These are phyloP conservation scores for Psittacula echo DNA, from an alignment of 2,797 vertebrate genomes.

Conservation along the genomic window DNA sequence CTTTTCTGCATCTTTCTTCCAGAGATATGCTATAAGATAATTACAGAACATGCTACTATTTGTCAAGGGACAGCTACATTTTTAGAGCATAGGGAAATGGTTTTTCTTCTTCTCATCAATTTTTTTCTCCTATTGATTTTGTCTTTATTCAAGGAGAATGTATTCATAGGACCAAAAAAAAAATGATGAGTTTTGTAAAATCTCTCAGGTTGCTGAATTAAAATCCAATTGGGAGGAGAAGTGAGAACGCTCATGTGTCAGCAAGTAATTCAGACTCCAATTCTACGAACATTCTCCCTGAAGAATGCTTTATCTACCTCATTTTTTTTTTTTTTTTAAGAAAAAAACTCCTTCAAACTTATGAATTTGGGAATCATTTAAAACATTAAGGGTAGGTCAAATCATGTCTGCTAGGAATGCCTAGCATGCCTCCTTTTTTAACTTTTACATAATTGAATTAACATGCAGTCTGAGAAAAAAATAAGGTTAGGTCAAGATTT, in stretches of 20 bases:
- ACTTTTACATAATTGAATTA: background rate
- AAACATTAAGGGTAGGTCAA: background rate
- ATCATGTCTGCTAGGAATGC: background rate
- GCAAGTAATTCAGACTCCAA: background rate
- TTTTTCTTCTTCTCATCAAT: background rate
- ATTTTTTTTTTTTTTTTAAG: background rate
- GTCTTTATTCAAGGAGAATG: slow-evolving; percentile 41
- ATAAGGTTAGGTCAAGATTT: background rate
- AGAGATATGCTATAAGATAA: background rate
- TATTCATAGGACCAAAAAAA: slow-evolving; percentile 7
- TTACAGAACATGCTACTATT: slow-evolving; percentile 6
- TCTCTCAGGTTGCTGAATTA: slow-evolving; percentile 22
- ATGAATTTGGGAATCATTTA: background rate
- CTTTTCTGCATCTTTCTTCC: background rate
- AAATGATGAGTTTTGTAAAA: slow-evolving; percentile 25
- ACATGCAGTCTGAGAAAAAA: background rate
- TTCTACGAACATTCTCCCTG: background rate
- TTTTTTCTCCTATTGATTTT: slow-evolving; percentile 50
- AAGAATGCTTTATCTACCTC: background rate
- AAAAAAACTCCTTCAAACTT: background rate
- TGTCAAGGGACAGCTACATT: background rate
- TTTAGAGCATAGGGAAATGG: background rate
- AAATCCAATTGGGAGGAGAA: background rate
- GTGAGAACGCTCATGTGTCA: background rate
- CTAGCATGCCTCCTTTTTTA: background rate